These are phyloP conservation scores for Heteromyza rotundicornis DNA, from an alignment of 2,888 invertebrate species.

Conservation along the genomic window DNA sequence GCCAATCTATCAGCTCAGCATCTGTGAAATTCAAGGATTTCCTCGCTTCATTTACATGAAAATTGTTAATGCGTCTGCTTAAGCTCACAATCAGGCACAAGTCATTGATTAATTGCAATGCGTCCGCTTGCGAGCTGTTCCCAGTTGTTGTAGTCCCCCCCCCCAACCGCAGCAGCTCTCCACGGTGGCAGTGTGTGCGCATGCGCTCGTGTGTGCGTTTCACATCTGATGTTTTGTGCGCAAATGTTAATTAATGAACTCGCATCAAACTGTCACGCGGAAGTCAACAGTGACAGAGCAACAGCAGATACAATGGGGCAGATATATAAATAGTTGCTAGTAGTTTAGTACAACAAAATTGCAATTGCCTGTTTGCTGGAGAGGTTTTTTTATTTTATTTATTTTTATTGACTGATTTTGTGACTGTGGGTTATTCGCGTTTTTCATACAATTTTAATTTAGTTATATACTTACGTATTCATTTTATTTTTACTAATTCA, in stretches of 20 bases:
- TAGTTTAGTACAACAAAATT: no score
- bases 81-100: neutral
- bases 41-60: conserved; percentile 1
- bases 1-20: neutral
- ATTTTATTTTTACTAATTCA: neutral
- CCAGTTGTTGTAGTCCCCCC: neutral
- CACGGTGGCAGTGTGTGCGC: neutral
- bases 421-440: no score
- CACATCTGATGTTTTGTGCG: conserved; percentile 11
- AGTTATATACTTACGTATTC: no score
- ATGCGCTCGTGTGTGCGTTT: neutral
- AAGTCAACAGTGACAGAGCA: conserved; percentile 17
- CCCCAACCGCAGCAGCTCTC: neutral
- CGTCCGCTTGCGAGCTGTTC: neutral
- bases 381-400: neutral
- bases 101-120: conserved; percentile 6
- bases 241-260: conserved; percentile 31
- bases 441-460: no score
- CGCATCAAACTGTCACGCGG: conserved; percentile 29
- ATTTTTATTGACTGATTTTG: neutral
- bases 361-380: no score
- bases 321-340: no score
- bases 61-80: neutral
- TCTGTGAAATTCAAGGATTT: conserved; percentile 4
- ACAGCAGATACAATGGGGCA: no score